A percentile compares a stretch with the other conserved stretches of the same genome.
Conservation (phyloP, 2,888 invertebrate genomes). For the Hirtodrosophila histrioides region DNA sequence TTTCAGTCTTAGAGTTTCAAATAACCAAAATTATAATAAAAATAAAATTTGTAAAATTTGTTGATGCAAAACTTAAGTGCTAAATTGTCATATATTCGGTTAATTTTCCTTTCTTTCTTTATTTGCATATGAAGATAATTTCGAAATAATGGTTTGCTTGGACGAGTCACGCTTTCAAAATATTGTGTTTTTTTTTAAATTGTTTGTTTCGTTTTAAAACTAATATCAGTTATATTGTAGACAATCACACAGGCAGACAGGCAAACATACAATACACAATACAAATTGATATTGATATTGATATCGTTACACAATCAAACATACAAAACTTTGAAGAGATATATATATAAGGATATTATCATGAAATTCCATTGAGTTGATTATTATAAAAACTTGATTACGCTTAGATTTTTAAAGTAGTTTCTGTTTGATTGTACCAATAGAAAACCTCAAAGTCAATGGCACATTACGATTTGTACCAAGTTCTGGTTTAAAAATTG, state of each 20-base stretch:
- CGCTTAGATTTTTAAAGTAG: slow-evolving; percentile 67
- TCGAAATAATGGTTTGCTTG: slow-evolving; percentile 79
- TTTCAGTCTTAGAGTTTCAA: slow-evolving; percentile 84
- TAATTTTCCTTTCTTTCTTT: slow-evolving; percentile 24
- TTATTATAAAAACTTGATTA: slow-evolving; percentile 52
- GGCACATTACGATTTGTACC: slow-evolving; percentile 49
- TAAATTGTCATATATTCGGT: slow-evolving; percentile 53
- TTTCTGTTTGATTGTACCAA: slow-evolving; percentile 64
- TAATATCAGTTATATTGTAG: slow-evolving; percentile 73
- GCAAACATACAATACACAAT: slow-evolving; percentile 41
- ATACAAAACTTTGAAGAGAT: slow-evolving; percentile 42
- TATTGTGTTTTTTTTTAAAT: slow-evolving; percentile 24
- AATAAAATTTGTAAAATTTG: slow-evolving; percentile 30
- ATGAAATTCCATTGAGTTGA: slow-evolving; percentile 50
- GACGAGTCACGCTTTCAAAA: slow-evolving; percentile 62
- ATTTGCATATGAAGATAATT: slow-evolving; percentile 58
- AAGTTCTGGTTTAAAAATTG: slow-evolving; percentile 43
- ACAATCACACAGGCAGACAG: slow-evolving; percentile 67
- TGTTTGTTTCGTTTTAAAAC: slow-evolving; percentile 51
- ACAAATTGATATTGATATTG: slow-evolving; percentile 41
- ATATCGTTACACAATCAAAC: slow-evolving; percentile 58
- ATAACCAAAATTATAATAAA: slow-evolving; percentile 66
- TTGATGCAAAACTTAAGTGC: slow-evolving; percentile 52
- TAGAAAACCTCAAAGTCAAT: slow-evolving; percentile 47
- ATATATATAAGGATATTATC: slow-evolving; percentile 39